Conservation (phyloP, 1,140 invertebrate genomes). For the Globodera rostochiensis region DNA sequence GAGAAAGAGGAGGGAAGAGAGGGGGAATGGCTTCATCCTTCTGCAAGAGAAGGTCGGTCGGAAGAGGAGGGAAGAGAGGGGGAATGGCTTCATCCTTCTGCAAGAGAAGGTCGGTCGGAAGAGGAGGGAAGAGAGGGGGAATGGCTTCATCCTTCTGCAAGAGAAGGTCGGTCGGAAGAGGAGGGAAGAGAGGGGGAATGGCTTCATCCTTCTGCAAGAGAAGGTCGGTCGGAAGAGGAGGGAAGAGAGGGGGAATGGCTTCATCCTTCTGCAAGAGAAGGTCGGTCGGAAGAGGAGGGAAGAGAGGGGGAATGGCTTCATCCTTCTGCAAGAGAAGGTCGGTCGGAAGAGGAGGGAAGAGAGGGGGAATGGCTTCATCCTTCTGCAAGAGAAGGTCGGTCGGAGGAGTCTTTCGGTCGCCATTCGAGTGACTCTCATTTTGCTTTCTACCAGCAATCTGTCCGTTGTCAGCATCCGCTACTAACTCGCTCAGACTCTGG, state of each 20-base stretch:
- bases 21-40: background rate
- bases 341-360: background rate
- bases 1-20: constrained; percentile 4
- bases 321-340: no score
- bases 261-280: no score
- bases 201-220: no score
- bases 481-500: constrained; percentile 16
- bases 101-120: no score
- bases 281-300: background rate
- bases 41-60: no score
- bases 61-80: no score
- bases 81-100: no score
- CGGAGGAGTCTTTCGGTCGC: background rate
- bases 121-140: no score
- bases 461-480: background rate
- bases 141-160: no score
- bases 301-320: background rate
- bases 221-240: background rate
- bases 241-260: background rate
- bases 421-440: background rate
- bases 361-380: no score
- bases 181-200: background rate
- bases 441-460: background rate
- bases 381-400: no score
- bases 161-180: background rate